phyloP scores from a whole-genome alignment of 2,888 invertebrate species.

The Alloplasta piceator region DNA sequence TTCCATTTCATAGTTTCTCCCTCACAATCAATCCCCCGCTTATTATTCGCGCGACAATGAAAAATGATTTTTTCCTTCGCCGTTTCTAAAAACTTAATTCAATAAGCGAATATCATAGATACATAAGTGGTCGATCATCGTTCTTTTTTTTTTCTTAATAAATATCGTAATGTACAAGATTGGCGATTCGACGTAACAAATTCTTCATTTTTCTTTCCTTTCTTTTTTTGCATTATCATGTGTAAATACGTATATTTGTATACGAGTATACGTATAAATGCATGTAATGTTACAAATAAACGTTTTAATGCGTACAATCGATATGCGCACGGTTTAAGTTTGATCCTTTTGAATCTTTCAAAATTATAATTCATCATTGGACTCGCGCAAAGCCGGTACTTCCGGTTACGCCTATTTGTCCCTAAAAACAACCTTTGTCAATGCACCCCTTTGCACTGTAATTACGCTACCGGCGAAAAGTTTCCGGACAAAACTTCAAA shows the following conservation, averaged over 20 bases:
- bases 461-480: too few relatives aligned
- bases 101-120: constrained; percentile 68
- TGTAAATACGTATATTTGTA: constrained; percentile 63
- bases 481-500: too few relatives aligned
- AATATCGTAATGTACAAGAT: constrained; percentile 72
- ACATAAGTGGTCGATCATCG: constrained; percentile 67
- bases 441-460: neutral
- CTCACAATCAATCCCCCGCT: neutral
- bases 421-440: constrained; percentile 7
- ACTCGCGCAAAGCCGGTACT: constrained; percentile 25
- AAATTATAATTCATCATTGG: constrained; percentile 45
- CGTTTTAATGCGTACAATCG: constrained; percentile 40
- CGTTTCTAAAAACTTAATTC: constrained; percentile 68
- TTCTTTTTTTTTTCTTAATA: constrained; percentile 69
- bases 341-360: constrained; percentile 35
- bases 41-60: constrained; percentile 18
- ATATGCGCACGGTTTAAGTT: constrained; percentile 65
- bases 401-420: constrained; percentile 14
- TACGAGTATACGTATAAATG: constrained; percentile 52
- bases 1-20: constrained; percentile 46
- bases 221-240: constrained; percentile 37
- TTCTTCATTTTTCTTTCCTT: constrained; percentile 13
- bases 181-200: constrained; percentile 68
- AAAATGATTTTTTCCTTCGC: constrained; percentile 31
- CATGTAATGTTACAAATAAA: constrained; percentile 42